Evolutionary conservation across 2,888 invertebrate genomes (phyloP).

Genomic region (Heteromyza rotundicornis): DNA sequence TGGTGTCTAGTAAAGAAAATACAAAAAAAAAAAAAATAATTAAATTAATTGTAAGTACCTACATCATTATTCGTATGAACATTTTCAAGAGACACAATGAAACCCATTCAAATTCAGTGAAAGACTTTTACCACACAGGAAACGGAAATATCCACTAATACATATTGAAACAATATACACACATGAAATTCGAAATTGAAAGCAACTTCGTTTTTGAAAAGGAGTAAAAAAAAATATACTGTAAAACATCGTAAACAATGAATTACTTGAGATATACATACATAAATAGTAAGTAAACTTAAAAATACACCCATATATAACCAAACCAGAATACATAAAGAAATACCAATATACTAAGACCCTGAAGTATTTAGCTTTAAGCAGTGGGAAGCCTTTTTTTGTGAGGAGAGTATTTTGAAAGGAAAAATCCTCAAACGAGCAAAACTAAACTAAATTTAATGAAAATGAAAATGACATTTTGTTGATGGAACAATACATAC

Average conservation of each 20-base stretch:
- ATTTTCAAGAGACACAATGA: constrained; percentile 9
- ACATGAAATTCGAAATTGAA: constrained; percentile 30
- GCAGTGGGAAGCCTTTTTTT: not conserved
- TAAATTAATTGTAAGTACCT: constrained; percentile 4
- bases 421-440: not conserved
- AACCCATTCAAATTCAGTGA: constrained; percentile 32
- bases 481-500: not conserved
- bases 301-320: not conserved
- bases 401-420: not conserved
- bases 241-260: not conserved
- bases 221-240: constrained; percentile 14
- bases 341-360: not conserved
- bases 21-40: constrained; percentile 4
- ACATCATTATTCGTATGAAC: not conserved
- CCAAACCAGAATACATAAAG: not conserved
- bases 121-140: constrained; percentile 41
- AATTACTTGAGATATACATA: constrained; percentile 3
- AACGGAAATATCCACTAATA: constrained; percentile 28
- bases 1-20: constrained; percentile 35
- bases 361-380: constrained; percentile 11
- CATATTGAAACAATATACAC: constrained; percentile 16
- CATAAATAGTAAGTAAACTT: not conserved
- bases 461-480: not conserved
- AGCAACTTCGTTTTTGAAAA: constrained; percentile 20
- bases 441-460: not conserved